Conservation (phyloP, 1,140 invertebrate species). For the Schlechtendalia chinensis region DNA sequence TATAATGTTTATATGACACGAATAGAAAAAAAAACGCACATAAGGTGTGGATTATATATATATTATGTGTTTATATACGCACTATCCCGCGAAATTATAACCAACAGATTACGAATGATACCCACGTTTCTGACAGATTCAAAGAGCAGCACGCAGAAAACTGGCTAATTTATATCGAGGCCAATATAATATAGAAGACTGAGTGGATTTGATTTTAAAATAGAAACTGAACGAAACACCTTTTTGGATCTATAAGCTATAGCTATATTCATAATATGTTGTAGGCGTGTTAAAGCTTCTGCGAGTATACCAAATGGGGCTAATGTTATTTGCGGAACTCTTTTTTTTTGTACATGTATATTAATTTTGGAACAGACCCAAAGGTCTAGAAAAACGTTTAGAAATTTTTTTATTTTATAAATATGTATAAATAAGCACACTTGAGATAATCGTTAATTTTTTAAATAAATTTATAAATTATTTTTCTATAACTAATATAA, state of each 20-base stretch:
- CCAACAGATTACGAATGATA: slow-evolving; percentile 25
- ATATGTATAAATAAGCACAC: not conserved
- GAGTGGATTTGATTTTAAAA: slow-evolving; percentile 36
- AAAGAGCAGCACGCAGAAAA: slow-evolving; percentile 40
- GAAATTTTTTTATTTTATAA: not conserved
- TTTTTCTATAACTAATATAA: not conserved
- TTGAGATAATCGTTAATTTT: not conserved
- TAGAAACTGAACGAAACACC: slow-evolving; percentile 37
- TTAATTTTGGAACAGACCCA: slow-evolving; percentile 15
- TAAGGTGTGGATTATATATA: slow-evolving; percentile 11
- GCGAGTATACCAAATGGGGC: not conserved
- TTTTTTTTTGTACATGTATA: not conserved
- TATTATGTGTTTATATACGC: not conserved
- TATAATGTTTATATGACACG: not conserved
- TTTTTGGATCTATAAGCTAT: slow-evolving; percentile 34
- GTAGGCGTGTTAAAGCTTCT: slow-evolving; percentile 15
- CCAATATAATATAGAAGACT: slow-evolving; percentile 9
- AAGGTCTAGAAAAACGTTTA: not conserved
- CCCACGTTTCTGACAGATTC: slow-evolving; percentile 32
- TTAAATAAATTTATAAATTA: slow-evolving; percentile 9
- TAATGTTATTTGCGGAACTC: slow-evolving; percentile 32
- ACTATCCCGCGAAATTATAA: slow-evolving; percentile 20
- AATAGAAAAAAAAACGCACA: not conserved
- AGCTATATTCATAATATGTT: not conserved
- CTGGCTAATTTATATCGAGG: slow-evolving; percentile 45